Conservation (phyloP, 2,797 vertebrate species). For the Alauda arvensis region DNA sequence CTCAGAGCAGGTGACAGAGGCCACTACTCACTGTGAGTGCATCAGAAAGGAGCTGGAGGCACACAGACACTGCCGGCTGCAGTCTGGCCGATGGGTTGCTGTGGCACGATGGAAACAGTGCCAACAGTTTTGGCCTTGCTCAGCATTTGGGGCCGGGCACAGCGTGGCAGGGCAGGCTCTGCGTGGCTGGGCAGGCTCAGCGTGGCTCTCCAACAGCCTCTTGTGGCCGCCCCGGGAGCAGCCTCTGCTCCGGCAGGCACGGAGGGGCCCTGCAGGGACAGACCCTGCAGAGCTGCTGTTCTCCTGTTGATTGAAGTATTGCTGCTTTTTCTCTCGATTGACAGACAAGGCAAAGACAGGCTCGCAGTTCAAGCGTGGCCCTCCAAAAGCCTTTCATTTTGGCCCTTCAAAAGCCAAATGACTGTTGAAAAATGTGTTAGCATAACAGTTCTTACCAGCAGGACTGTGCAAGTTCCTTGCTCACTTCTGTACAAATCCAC, state of each 20-base stretch:
- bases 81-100: neutral
- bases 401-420: neutral
- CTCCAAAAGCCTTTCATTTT: neutral
- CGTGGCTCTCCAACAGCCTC: slow-evolving; percentile 36
- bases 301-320: neutral
- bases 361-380: accelerated
- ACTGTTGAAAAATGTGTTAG: neutral
- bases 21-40: neutral
- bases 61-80: neutral
- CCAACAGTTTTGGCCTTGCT: neutral
- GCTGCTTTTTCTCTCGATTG: neutral
- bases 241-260: neutral
- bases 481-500: neutral
- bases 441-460: neutral
- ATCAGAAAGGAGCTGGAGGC: neutral
- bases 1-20: neutral
- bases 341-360: neutral
- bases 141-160: neutral
- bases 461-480: neutral
- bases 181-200: neutral
- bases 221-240: slow-evolving; percentile 37
- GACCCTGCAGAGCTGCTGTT: neutral
- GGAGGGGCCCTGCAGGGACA: neutral
- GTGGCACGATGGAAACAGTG: neutral
- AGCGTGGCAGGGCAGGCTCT: neutral